Base-by-base conservation (phyloP, 2,888 invertebrate species). In the Papilio protenor region DNA sequence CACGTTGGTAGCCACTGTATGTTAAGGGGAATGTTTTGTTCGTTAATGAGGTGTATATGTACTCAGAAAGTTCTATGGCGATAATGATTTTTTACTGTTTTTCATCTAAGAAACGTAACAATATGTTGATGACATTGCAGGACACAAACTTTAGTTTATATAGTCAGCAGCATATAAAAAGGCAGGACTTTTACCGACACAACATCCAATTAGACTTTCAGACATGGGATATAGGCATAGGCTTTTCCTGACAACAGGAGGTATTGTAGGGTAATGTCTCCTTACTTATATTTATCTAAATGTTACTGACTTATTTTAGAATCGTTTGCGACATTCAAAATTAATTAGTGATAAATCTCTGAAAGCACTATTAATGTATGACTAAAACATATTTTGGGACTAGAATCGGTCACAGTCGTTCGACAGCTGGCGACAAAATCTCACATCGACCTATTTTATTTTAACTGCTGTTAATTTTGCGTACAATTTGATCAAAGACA, bases 401-500 rank as follows among this genome's bases (percentile, higher is more conserved):
- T 84, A 83, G 88, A 87, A 89, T 88, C 88, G 88, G 88, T 87
- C 87, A 85, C 78, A 83, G 87, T 84, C 89, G 89, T 92, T 92
- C 92, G 90, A 92, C 92, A 92, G 90, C 90, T 89, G 92, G 87
- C 86, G 87, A 81, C 87, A 84, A 85, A 87, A 85, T 86, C 84
- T 84, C 85, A 83, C 86, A 84, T 84, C 86, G 92, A 85, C 92
- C 91, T 85, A 87, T 87, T 87, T 91, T 86, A 85, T 78, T 81
- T 83, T 81, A 84, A 83, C 83, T 78, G 78, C 79, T 77, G 77
- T 73, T 71, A 70, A 57, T 76, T 57, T 76, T 59, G 70, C 77
- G 6, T 33, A 18, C 23, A 40, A 75, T 75, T 69, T 69, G 33
- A 66, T 75, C 55, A 33, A 55, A 52, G 64, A 75, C 52, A 52